These are phyloP conservation scores for Catostomus latipinnis DNA, from an alignment of 2,797 vertebrate species.

Conservation along the genomic window DNA sequence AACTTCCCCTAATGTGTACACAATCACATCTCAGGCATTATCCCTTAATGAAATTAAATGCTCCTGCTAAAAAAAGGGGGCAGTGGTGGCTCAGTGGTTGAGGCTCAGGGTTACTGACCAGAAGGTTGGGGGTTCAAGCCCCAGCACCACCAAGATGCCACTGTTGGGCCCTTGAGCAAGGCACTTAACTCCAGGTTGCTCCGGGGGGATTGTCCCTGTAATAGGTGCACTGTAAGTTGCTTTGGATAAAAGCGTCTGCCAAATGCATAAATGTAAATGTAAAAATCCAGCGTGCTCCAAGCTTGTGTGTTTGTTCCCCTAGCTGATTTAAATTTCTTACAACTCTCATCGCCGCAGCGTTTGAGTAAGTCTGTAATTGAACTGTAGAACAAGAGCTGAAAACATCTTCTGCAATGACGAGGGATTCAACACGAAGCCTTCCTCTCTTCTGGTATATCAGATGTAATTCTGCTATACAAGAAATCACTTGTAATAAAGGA, in stretches of 20 bases:
- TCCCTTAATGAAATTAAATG: constrained; percentile 33
- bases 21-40: constrained; percentile 47
- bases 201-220: no score
- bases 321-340: constrained; percentile 34
- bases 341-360: constrained; percentile 12
- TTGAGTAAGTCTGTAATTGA: constrained; percentile 29
- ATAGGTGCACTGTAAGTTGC: no score
- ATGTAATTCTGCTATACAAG: background rate
- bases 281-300: constrained; percentile 37
- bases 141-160: no score
- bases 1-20: constrained; percentile 54
- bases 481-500: constrained; percentile 32
- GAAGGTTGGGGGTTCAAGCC: no score
- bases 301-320: constrained; percentile 26
- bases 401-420: constrained; percentile 4
- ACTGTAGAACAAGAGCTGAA: constrained; percentile 21
- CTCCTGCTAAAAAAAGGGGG: no score
- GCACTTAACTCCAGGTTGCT: no score
- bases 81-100: no score
- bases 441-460: constrained; percentile 16
- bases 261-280: no score
- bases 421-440: constrained; percentile 23
- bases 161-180: no score
- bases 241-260: no score
- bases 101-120: no score